Percentiles rank a stretch among this genome's conserved stretches.
These are phyloP conservation scores for Notothenia coriiceps DNA, from an alignment of 2,113 vertebrate genomes.

Conservation along the genomic window DNA sequence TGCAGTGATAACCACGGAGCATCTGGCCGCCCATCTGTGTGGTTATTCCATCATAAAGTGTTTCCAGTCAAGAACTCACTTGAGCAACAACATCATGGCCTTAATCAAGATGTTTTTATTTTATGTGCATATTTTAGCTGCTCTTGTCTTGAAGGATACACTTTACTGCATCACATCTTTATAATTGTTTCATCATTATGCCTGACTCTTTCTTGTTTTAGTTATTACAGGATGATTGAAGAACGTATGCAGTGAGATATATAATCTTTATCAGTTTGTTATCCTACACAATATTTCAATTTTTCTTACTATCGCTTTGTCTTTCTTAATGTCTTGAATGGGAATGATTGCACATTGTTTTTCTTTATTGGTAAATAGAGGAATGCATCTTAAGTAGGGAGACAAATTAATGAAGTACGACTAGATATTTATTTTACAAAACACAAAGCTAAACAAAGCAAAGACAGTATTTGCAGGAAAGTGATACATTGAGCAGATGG, in stretches of 20 bases:
- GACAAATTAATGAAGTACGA: constrained; percentile 34
- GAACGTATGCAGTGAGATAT: not conserved
- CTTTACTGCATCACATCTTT: not conserved
- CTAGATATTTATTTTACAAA: constrained; percentile 3
- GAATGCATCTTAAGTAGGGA: not conserved
- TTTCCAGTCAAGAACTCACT: constrained; percentile 29
- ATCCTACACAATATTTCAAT: not conserved
- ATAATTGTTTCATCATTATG: not conserved
- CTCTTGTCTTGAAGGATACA: not conserved
- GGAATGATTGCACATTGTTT: not conserved
- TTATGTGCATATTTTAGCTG: constrained; percentile 19
- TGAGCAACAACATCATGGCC: constrained; percentile 4
- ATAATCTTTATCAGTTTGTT: not conserved
- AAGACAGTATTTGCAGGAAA: constrained; percentile 6
- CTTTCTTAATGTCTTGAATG: not conserved
- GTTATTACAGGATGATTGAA: not conserved
- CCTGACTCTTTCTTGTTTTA: not conserved
- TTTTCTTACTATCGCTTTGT: not conserved
- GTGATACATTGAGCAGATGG: constrained; percentile 41
- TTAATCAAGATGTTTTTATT: constrained; percentile 27
- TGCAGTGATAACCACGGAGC: constrained; percentile 22
- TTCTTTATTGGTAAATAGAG: not conserved
- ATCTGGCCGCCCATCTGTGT: constrained; percentile 51
- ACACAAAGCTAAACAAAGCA: constrained; percentile 24
- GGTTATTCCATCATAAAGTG: constrained; percentile 8